Evolutionary conservation across 2,888 invertebrate genomes (phyloP).

Genomic region (Odontocolon sp.): DNA sequence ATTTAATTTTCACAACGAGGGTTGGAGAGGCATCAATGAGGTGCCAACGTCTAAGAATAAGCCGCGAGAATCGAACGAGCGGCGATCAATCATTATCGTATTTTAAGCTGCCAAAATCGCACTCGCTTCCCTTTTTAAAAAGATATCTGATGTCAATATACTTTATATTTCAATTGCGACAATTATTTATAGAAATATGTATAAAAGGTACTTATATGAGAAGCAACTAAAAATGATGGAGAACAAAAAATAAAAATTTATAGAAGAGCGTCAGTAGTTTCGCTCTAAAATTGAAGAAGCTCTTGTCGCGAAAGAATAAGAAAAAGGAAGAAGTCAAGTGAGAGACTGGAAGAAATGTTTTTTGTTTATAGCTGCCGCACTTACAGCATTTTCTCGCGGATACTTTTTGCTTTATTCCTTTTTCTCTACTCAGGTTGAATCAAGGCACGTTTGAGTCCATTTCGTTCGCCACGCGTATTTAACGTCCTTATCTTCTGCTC

Average conservation of each 20-base stretch:
- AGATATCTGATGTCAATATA: too few relatives aligned
- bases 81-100: too few relatives aligned
- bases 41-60: too few relatives aligned
- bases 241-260: neutral
- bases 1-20: neutral
- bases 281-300: constrained; percentile 3
- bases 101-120: too few relatives aligned
- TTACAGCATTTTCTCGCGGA: constrained; percentile 5
- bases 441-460: constrained; percentile 29
- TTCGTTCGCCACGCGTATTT: constrained; percentile 22
- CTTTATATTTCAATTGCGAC: too few relatives aligned
- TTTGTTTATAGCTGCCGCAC: constrained; percentile 25
- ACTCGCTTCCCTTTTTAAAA: too few relatives aligned
- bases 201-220: too few relatives aligned
- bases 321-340: neutral
- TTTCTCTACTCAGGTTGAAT: neutral
- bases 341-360: constrained; percentile 33
- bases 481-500: neutral
- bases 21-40: too few relatives aligned
- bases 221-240: neutral
- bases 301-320: constrained; percentile 15
- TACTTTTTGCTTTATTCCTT: neutral
- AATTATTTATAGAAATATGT: neutral
- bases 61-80: too few relatives aligned
- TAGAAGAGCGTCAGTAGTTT: constrained; percentile 20